A percentile compares a stretch with the other conserved stretches of the same genome.
Evolutionary conservation across 2,113 vertebrate species (phyloP).

Genomic region (Ceratotherium simum): DNA sequence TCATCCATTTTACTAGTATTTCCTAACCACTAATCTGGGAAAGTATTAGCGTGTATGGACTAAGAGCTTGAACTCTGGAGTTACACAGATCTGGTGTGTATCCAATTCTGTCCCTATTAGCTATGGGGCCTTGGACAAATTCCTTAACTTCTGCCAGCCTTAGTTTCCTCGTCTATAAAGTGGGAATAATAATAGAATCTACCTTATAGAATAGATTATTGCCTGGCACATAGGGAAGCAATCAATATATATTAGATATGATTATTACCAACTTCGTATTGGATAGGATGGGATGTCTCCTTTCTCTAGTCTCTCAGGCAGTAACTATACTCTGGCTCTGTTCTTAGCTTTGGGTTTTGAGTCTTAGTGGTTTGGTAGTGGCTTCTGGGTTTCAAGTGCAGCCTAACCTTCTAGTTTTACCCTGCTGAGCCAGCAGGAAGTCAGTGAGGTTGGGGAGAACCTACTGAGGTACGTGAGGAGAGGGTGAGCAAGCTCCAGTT

Average conservation of each 20-base stretch:
- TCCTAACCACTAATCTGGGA: constrained; percentile 3
- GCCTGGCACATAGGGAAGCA: not conserved
- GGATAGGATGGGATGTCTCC: not conserved
- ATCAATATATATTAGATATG: not conserved
- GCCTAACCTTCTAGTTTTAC: constrained; percentile 39
- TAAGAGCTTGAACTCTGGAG: constrained; percentile 35
- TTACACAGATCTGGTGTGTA: not conserved
- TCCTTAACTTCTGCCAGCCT: not conserved
- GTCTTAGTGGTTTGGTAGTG: constrained; percentile 53
- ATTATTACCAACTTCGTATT: constrained; percentile 4
- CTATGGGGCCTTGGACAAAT: not conserved
- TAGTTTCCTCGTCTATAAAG: constrained; percentile 41
- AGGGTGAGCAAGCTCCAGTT: not conserved
- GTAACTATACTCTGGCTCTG: not conserved
- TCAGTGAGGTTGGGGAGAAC: not conserved
- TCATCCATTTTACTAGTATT: not conserved
- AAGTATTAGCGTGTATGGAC: not conserved
- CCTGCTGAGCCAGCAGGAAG: constrained; percentile 24
- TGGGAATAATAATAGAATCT: constrained; percentile 16
- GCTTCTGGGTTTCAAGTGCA: constrained; percentile 56
- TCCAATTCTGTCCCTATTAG: constrained; percentile 39
- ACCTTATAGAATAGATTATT: constrained; percentile 32
- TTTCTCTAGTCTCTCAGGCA: constrained; percentile 1
- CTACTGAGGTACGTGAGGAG: constrained; percentile 4
- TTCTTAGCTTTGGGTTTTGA: constrained; percentile 59